phyloP scores from a whole-genome alignment of 2,888 invertebrate species.

The Frankliniella fusca region DNA sequence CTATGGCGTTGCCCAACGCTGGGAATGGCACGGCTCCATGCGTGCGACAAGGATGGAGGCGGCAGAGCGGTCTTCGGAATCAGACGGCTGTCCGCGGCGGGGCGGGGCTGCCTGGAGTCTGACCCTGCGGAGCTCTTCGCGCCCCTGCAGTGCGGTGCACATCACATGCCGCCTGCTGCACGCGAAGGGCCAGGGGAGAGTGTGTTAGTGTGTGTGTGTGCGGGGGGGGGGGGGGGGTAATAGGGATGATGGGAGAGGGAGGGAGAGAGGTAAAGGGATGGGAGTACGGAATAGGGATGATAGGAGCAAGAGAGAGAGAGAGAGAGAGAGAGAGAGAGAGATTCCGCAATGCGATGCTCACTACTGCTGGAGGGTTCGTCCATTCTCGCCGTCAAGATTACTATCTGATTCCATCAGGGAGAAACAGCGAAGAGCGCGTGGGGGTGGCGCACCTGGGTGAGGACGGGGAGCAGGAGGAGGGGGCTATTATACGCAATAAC shows the following conservation, averaged over 20 bases:
- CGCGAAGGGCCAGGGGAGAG: too few species aligned
- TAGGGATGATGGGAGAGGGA: background rate
- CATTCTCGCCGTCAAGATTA: background rate
- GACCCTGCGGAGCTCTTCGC: background rate
- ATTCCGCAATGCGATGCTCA: background rate
- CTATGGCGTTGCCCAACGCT: too few species aligned
- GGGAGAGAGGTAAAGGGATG: background rate
- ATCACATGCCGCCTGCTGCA: background rate
- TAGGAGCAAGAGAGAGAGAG: too few species aligned
- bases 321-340: background rate
- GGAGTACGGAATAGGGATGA: too few species aligned
- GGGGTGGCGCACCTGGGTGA: background rate
- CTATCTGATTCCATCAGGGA: constrained; percentile 1
- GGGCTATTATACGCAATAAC: background rate
- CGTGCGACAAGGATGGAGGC: too few species aligned
- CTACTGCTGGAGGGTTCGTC: background rate
- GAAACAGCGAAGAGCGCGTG: background rate
- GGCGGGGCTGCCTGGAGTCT: background rate
- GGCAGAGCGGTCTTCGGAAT: too few species aligned
- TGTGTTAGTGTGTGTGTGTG: too few species aligned
- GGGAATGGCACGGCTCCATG: too few species aligned
- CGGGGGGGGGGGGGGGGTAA: too few species aligned
- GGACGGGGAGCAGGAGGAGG: background rate
- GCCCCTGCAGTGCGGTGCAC: background rate
- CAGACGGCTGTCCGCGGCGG: background rate